These are phyloP conservation scores for Drosophila dives DNA, from an alignment of 2,888 invertebrate genomes.

Conservation along the genomic window DNA sequence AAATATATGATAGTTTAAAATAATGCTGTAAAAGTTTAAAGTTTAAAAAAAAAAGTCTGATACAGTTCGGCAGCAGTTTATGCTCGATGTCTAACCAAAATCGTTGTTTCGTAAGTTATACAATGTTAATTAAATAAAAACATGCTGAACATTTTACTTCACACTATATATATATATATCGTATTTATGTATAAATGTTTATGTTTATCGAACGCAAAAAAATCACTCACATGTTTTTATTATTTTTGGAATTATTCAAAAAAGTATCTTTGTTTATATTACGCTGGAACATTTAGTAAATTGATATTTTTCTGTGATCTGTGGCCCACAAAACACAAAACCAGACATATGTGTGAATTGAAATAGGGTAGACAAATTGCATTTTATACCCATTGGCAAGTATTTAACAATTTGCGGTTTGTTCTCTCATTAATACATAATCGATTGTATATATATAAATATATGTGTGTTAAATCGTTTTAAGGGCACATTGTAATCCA, in stretches of 20 bases:
- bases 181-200: background rate
- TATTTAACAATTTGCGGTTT: constrained; percentile 60
- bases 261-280: background rate
- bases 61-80: too few species aligned
- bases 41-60: too few species aligned
- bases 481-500: constrained; percentile 50
- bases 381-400: constrained; percentile 2
- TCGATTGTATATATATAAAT: constrained; percentile 44
- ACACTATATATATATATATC: background rate
- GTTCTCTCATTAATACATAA: constrained; percentile 61
- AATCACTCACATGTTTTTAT: background rate
- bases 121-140: background rate
- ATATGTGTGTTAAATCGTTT: constrained; percentile 52
- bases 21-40: too few species aligned
- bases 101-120: too few species aligned
- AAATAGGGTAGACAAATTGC: background rate
- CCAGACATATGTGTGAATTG: constrained; percentile 3
- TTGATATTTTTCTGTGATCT: constrained; percentile 29
- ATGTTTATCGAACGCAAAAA: background rate
- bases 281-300: constrained; percentile 7
- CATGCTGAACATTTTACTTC: background rate
- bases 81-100: too few species aligned
- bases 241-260: background rate
- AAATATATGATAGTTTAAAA: too few species aligned
- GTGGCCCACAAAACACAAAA: constrained; percentile 35